A percentile compares a stretch with the other conserved stretches of the same genome.
Conservation (phyloP, 2,113 vertebrate species). For the Arenaria interpres region DNA sequence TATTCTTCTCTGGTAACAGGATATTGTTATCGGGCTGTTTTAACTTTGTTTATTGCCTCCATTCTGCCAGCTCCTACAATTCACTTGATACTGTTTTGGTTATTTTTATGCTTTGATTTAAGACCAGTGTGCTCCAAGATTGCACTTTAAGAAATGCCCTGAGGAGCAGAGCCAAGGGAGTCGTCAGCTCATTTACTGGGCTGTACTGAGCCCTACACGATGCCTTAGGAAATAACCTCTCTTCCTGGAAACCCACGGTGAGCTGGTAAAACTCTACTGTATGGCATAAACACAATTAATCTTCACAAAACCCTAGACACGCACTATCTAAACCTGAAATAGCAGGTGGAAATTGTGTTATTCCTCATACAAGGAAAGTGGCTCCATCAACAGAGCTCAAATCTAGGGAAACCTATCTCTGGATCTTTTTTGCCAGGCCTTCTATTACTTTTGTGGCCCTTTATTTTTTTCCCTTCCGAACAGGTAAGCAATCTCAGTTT, state of each 20-base stretch:
- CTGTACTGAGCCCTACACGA: neutral
- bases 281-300: neutral
- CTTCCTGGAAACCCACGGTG: neutral
- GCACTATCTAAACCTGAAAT: accelerated
- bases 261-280: neutral
- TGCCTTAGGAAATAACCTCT: constrained; percentile 12
- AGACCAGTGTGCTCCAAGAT: neutral
- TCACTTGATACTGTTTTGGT: constrained; percentile 1
- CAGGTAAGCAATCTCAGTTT: neutral
- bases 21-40: neutral
- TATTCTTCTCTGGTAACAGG: neutral
- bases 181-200: neutral
- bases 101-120: constrained; percentile 53
- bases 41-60: constrained; percentile 32
- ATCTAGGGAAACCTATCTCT: neutral
- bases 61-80: neutral
- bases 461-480: neutral
- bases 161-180: neutral
- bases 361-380: neutral
- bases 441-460: neutral
- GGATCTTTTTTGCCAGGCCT: neutral
- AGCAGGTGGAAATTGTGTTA: neutral
- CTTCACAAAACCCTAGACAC: neutral
- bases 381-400: neutral
- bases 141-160: neutral